phyloP scores from a whole-genome alignment of 2,113 vertebrate species.

The Megaceryle maxima region DNA sequence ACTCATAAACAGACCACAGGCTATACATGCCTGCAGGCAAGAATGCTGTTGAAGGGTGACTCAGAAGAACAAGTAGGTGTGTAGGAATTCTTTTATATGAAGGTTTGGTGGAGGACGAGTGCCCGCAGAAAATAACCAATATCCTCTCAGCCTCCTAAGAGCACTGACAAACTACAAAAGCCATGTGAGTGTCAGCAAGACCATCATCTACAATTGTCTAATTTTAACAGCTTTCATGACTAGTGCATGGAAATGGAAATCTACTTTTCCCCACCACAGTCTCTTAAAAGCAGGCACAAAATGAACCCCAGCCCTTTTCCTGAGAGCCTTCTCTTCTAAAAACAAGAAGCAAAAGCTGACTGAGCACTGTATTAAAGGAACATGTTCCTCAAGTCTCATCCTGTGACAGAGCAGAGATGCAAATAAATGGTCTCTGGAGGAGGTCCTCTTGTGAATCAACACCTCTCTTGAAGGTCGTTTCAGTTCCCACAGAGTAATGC shows the following conservation, averaged over 20 bases:
- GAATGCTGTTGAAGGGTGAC: background rate
- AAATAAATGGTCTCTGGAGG: background rate
- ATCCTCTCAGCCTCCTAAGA: background rate
- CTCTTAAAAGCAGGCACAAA: background rate
- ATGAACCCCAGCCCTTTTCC: background rate
- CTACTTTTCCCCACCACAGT: background rate
- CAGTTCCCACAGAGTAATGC: background rate
- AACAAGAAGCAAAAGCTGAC: background rate
- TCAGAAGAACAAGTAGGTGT: background rate
- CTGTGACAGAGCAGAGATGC: background rate
- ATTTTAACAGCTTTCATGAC: background rate
- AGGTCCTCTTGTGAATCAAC: background rate
- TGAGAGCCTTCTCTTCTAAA: background rate
- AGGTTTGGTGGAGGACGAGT: background rate
- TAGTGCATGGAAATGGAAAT: background rate
- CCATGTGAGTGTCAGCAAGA: background rate
- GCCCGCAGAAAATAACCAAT: background rate
- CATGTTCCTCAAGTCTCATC: background rate
- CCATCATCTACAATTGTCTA: background rate
- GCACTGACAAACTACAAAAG: background rate
- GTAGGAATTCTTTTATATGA: background rate
- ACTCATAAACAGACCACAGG: conserved; percentile 35
- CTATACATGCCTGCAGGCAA: conserved; percentile 10
- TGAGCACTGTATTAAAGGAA: background rate
- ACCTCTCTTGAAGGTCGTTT: background rate